Percentiles rank a stretch among this genome's conserved stretches.
Evolutionary conservation across 2,888 invertebrate species (phyloP).

Genomic region (Prenolepis imparis): DNA sequence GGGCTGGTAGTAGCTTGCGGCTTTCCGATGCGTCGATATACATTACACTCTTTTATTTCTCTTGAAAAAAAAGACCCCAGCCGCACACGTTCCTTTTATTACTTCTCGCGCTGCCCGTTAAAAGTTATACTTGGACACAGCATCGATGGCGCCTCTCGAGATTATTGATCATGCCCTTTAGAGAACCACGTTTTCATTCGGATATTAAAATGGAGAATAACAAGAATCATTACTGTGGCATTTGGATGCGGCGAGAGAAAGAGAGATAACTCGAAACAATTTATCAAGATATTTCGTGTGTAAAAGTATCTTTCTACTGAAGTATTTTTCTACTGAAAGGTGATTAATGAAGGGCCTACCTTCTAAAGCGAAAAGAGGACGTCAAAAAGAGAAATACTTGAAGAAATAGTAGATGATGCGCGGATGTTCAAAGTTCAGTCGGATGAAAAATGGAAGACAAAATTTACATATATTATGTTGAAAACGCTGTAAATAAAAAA

Average conservation of each 20-base stretch:
- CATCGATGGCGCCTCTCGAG: conserved; percentile 10
- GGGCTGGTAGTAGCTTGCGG: conserved; percentile 39
- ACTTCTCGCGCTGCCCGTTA: conserved; percentile 46
- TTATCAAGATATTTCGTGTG: not conserved
- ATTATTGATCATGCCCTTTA: conserved; percentile 10
- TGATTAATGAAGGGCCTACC: not conserved
- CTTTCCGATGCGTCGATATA: conserved; percentile 46
- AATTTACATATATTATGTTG: conserved; percentile 1
- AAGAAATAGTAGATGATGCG: not conserved
- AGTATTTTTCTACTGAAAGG: conserved; percentile 8
- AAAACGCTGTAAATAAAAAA: not conserved
- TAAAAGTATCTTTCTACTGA: conserved; percentile 9
- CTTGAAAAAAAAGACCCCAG: conserved; percentile 28
- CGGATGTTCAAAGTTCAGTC: not conserved
- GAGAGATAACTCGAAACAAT: not conserved
- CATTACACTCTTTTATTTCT: conserved; percentile 54
- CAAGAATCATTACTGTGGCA: not conserved
- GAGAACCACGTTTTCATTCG: not conserved
- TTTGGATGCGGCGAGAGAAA: not conserved
- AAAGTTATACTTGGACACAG: conserved; percentile 35
- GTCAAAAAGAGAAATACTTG: not conserved
- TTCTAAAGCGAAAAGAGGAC: not conserved
- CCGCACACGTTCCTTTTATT: conserved; percentile 43
- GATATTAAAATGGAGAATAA: not conserved
- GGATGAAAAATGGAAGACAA: conserved; percentile 4